Conservation (phyloP, 2,888 invertebrate species). For the Drosophila pseudotalamancana region DNA sequence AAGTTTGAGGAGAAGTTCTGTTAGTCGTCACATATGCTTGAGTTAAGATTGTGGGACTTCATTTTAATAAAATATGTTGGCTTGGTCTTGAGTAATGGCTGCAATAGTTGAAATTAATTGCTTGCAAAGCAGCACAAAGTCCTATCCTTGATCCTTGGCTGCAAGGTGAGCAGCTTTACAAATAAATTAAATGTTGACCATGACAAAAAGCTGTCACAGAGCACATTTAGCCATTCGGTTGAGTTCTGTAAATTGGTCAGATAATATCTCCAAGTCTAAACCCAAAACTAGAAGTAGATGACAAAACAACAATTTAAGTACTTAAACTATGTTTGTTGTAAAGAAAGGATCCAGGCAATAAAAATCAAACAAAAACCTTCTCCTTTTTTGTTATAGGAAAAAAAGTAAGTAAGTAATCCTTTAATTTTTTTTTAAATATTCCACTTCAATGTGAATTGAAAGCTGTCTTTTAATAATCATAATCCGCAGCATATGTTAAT, state of each 20-base stretch:
- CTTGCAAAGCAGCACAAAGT: slow-evolving; percentile 58
- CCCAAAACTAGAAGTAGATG: neutral
- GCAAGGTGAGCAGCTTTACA: slow-evolving; percentile 59
- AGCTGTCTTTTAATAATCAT: slow-evolving; percentile 3
- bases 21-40: slow-evolving; percentile 54
- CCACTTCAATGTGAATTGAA: neutral
- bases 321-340: neutral
- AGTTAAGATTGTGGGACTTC: slow-evolving; percentile 60
- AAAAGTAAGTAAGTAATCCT: neutral
- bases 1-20: slow-evolving; percentile 51
- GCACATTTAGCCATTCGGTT: slow-evolving; percentile 41
- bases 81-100: slow-evolving; percentile 59
- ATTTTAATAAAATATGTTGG: slow-evolving; percentile 73
- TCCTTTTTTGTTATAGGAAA: neutral
- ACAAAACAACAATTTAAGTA: too few relatives aligned
- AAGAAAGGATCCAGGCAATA: too few relatives aligned
- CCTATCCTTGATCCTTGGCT: slow-evolving; percentile 2
- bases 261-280: slow-evolving; percentile 23
- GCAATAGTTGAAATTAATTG: slow-evolving; percentile 67
- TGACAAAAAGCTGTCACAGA: slow-evolving; percentile 50
- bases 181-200: slow-evolving; percentile 67
- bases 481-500: slow-evolving; percentile 32
- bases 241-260: slow-evolving; percentile 44
- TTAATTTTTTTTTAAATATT: too few relatives aligned
- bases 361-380: neutral